phyloP scores from a whole-genome alignment of 92 coral and sea anemone genomes.

The Porites cylindrica region DNA sequence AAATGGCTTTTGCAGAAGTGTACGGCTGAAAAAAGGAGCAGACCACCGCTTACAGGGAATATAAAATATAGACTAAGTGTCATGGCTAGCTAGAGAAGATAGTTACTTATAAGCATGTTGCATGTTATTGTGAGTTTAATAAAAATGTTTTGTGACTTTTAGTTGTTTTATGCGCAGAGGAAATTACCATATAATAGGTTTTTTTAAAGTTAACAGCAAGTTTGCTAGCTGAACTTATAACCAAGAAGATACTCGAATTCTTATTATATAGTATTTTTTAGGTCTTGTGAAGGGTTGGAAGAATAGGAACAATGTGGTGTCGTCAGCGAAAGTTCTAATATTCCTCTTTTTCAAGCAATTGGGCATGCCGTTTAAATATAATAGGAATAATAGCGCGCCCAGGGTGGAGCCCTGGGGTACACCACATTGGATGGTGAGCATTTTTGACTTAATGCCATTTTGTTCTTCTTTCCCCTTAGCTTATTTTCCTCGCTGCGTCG shows the following conservation, averaged over 20 bases:
- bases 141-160: neutral
- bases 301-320: neutral
- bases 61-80: no score
- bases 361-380: neutral
- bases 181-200: constrained; percentile 3
- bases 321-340: constrained; percentile 3
- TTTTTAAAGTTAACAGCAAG: constrained; percentile 4
- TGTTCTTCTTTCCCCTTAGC: neutral
- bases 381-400: neutral
- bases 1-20: no score
- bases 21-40: no score
- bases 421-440: neutral
- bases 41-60: no score
- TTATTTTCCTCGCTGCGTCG: neutral
- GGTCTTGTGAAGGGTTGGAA: neutral
- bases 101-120: no score
- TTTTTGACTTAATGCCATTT: neutral
- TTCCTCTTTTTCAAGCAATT: neutral
- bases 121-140: no score
- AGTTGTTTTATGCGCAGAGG: neutral
- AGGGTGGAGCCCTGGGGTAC: neutral
- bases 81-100: no score
- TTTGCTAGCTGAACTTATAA: neutral
- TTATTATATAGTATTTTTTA: neutral
- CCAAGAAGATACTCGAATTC: neutral